A percentile compares a stretch with the other conserved stretches of the same genome.
These are phyloP conservation scores for Panthera uncia DNA, from an alignment of 2,113 vertebrate genomes.

Conservation along the genomic window DNA sequence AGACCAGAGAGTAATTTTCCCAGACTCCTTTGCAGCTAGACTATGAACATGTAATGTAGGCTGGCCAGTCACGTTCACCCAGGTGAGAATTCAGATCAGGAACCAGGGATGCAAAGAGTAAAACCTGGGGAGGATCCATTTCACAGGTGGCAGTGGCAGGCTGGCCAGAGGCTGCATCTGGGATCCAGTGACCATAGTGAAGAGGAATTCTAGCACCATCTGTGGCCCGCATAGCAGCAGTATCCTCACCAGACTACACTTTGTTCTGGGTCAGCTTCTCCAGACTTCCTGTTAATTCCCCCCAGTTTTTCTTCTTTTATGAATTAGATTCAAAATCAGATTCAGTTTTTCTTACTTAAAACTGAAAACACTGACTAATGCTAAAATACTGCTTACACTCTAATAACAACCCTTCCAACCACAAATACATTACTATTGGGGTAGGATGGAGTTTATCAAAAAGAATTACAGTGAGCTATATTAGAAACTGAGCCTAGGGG, in stretches of 20 bases:
- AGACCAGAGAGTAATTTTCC: neutral
- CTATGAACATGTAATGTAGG: neutral
- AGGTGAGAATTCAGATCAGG: neutral
- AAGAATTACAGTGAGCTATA: neutral
- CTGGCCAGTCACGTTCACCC: neutral
- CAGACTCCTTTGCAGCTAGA: neutral
- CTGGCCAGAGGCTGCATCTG: neutral
- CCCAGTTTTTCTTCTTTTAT: neutral
- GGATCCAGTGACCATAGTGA: neutral
- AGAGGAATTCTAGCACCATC: neutral
- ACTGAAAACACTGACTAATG: neutral
- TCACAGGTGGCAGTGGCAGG: neutral
- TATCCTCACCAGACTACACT: neutral
- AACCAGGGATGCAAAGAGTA: neutral
- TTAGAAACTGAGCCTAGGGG: neutral
- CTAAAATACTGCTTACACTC: neutral
- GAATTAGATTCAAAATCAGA: neutral
- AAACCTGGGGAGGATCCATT: neutral
- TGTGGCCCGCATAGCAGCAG: neutral
- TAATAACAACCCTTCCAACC: neutral
- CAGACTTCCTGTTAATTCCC: neutral
- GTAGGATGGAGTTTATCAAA: neutral
- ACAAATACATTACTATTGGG: neutral
- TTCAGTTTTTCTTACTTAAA: slow-evolving; percentile 25
- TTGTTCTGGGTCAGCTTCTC: neutral